Conservation (phyloP, 2,113 vertebrate species). For the Periophthalmus modestus region DNA sequence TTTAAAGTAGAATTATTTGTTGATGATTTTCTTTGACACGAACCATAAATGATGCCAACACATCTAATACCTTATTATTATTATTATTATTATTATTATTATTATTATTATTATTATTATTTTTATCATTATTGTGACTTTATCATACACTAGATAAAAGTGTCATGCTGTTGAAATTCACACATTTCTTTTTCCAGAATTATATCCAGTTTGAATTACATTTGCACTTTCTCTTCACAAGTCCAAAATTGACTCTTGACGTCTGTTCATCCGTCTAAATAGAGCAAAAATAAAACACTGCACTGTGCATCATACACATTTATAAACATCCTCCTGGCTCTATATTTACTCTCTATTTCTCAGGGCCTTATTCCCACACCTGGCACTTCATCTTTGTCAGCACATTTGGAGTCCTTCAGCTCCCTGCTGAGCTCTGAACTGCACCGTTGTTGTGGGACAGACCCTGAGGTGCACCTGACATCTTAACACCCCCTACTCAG, state of each 20-base stretch:
- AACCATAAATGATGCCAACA: no score
- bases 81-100: no score
- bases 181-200: background rate
- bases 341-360: conserved; percentile 54
- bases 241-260: background rate
- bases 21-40: no score
- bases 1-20: no score
- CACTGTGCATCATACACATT: conserved; percentile 9
- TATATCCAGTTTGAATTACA: background rate
- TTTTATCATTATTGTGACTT: no score
- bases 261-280: background rate
- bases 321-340: conserved; percentile 23
- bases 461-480: conserved; percentile 38
- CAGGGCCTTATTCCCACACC: conserved; percentile 52
- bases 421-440: conserved; percentile 59
- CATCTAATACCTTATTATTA: no score
- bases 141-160: background rate
- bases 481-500: conserved; percentile 22
- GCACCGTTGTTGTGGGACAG: conserved; percentile 42
- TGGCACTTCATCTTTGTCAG: conserved; percentile 67
- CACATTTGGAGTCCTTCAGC: conserved; percentile 56
- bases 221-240: background rate
- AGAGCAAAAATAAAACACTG: background rate
- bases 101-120: no score
- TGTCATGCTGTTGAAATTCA: background rate